These are phyloP conservation scores for Pandemis heparana DNA, from an alignment of 2,888 invertebrate species.

Conservation along the genomic window DNA sequence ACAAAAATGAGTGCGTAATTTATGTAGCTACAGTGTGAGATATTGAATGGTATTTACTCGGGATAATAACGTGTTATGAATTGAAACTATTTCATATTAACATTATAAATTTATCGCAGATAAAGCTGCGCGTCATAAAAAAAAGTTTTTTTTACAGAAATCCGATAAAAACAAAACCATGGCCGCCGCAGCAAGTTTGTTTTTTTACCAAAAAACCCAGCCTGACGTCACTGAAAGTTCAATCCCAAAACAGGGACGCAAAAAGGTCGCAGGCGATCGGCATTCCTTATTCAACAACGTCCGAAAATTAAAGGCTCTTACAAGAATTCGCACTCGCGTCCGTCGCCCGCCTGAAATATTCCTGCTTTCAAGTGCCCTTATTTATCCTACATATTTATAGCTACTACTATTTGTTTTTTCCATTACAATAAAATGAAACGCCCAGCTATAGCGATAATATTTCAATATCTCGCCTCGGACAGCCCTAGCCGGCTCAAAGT, in stretches of 20 bases:
- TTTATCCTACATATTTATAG: conserved; percentile 65
- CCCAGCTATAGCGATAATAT: conserved; percentile 80
- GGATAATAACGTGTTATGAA: too few species aligned
- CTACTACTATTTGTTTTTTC: conserved; percentile 79
- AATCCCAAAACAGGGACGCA: conserved; percentile 19
- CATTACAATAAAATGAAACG: conserved; percentile 80
- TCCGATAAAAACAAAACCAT: too few species aligned
- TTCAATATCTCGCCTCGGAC: conserved; percentile 78
- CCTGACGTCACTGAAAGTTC: not conserved
- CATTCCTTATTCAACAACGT: conserved; percentile 82
- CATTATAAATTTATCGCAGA: too few species aligned
- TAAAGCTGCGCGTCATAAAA: too few species aligned
- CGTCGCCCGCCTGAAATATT: conserved; percentile 72
- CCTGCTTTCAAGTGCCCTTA: conserved; percentile 73
- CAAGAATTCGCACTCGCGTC: conserved; percentile 83
- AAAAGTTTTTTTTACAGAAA: too few species aligned
- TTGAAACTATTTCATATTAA: too few species aligned
- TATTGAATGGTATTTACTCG: too few species aligned
- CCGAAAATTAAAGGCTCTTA: conserved; percentile 78
- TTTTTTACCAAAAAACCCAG: conserved; percentile 4
- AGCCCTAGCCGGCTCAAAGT: conserved; percentile 72
- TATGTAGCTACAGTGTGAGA: too few species aligned
- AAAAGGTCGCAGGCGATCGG: conserved; percentile 48
- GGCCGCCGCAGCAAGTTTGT: not conserved
- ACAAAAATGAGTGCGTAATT: too few species aligned